These are phyloP conservation scores for Heliconius aoede DNA, from an alignment of 2,888 invertebrate species.

Conservation along the genomic window DNA sequence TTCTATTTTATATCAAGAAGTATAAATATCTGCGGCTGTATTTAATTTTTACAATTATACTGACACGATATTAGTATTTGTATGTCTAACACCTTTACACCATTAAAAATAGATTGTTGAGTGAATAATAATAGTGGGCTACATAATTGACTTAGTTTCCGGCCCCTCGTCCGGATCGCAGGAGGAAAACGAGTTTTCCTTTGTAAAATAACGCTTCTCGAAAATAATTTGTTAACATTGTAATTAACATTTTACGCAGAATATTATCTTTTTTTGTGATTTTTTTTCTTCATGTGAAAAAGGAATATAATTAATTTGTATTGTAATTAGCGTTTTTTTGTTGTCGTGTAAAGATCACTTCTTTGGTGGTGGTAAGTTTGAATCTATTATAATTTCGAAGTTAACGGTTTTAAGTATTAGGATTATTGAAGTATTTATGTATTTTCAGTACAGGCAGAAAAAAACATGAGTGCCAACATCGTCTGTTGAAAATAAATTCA, in stretches of 20 bases:
- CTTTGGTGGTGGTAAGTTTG: neutral
- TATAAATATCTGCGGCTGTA: too few relatives aligned
- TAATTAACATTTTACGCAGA: neutral
- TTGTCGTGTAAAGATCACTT: neutral
- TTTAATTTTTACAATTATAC: too few relatives aligned
- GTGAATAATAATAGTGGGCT: slow-evolving; percentile 20
- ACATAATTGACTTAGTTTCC: slow-evolving; percentile 15
- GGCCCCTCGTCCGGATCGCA: slow-evolving; percentile 29
- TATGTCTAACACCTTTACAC: neutral
- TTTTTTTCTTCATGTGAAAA: neutral
- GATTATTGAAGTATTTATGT: too few relatives aligned
- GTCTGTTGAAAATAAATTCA: too few relatives aligned
- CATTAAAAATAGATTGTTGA: slow-evolving; percentile 7
- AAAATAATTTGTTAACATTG: slow-evolving; percentile 1
- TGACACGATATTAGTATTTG: too few relatives aligned
- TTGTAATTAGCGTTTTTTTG: neutral
- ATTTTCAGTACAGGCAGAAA: too few relatives aligned
- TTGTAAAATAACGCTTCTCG: slow-evolving; percentile 19
- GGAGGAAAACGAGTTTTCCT: slow-evolving; percentile 29
- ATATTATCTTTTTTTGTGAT: neutral
- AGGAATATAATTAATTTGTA: neutral
- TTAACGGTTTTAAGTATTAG: too few relatives aligned
- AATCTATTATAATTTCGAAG: too few relatives aligned
- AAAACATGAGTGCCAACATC: too few relatives aligned
- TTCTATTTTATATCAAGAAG: too few relatives aligned